Conservation (phyloP, 2,888 invertebrate species). For the Trilocha varians region DNA sequence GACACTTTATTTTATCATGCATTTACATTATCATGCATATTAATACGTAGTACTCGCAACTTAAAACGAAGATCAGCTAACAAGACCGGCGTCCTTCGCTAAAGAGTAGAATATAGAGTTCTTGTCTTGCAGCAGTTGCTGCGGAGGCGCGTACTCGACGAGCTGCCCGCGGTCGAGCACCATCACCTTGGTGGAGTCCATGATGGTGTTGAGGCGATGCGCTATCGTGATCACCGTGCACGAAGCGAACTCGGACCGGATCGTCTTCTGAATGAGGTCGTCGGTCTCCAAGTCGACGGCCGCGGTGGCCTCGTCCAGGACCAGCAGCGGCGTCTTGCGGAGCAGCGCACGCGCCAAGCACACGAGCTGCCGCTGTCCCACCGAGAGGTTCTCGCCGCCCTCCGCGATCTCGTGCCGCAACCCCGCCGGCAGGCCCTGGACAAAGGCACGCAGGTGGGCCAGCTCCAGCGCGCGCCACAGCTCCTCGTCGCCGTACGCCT, state of each 20-base stretch:
- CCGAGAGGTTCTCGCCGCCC: slow-evolving; percentile 93
- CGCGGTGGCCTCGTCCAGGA: slow-evolving; percentile 92
- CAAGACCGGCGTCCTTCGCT: slow-evolving; percentile 88
- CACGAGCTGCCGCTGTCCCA: slow-evolving; percentile 91
- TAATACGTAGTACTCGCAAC: not conserved
- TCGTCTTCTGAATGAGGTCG: slow-evolving; percentile 91
- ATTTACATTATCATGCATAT: not conserved
- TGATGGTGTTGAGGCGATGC: slow-evolving; percentile 92
- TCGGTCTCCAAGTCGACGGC: slow-evolving; percentile 94
- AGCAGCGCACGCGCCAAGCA: slow-evolving; percentile 89
- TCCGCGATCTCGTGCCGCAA: slow-evolving; percentile 89
- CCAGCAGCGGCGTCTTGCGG: slow-evolving; percentile 87
- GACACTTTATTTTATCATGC: not conserved
- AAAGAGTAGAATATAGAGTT: slow-evolving; percentile 79
- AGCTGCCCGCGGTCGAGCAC: slow-evolving; percentile 85
- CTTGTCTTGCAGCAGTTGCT: slow-evolving; percentile 68
- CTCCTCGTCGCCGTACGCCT: slow-evolving; percentile 62
- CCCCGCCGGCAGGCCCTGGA: slow-evolving; percentile 82
- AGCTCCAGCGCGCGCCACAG: slow-evolving; percentile 77
- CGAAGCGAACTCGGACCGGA: slow-evolving; percentile 86
- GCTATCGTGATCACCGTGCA: slow-evolving; percentile 95
- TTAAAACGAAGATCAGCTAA: slow-evolving; percentile 47
- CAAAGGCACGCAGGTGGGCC: slow-evolving; percentile 89
- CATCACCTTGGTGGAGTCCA: slow-evolving; percentile 90
- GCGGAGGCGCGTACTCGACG: slow-evolving; percentile 84